Base-by-base conservation (phyloP, 2,888 invertebrate genomes). In the Marasmarcha lunaedactyla region DNA sequence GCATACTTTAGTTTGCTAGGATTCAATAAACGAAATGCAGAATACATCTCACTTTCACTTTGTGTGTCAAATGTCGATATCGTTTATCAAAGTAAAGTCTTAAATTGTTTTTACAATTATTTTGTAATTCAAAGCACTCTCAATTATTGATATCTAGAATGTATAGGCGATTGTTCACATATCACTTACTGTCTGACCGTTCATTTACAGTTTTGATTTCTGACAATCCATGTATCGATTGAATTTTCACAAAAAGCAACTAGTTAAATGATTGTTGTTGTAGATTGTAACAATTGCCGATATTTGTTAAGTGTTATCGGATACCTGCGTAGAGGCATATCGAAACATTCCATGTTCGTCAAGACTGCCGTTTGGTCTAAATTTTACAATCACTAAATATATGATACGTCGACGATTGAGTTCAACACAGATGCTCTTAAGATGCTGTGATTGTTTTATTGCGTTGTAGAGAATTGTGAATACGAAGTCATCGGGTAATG, bases 351-450 rank as follows among this genome's bases (percentile, higher is more conserved):
- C 83, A 81, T 78, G 72, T 79, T 79, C 76, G 77, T 81, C 64
- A 83, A 83, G 83, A 83, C 83, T 83, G 83, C 79, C 76, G 77
- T 76, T 81, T 79, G 83, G 81, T 83, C 81, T 81, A 81, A 83
- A 83, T 83, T 83, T 77, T 83, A 81, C 73, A 81, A 76, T 71
- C 71, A 73, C 71, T 70, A 71, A 72, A 57, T 71, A 63, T 62
- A 71, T 71, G 76, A 76, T 76, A 76, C 71, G 77, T 78, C 76
- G 74, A 71, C 70, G 72, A 73, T 77, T 78, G 62, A 72, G 79
- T 81, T 78, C 72, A 71, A 74, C 73, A 71, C 76, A 74, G 69
- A 81, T 71, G 76, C 77, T 81, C 79, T 76, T 81, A 81, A 72
- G 65, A 81, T 78, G 81, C 81, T 81, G 81, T 81, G 81, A 81